Evolutionary conservation across 2,113 vertebrate genomes (phyloP).

Genomic region (Nothocercus julius): DNA sequence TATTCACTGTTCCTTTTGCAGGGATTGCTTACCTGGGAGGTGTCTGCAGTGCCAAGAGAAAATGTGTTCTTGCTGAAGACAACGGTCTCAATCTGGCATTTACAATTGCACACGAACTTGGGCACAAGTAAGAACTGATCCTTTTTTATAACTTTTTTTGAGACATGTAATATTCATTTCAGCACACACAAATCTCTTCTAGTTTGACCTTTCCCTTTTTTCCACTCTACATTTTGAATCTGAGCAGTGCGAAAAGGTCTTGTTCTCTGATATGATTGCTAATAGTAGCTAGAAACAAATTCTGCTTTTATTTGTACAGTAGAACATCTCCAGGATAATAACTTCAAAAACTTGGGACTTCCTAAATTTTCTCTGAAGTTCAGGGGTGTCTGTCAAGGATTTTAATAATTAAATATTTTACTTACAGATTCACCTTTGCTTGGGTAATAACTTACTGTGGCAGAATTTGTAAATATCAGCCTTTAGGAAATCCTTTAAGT

Average conservation of each 20-base stretch:
- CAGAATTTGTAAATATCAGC: neutral
- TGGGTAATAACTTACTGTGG: neutral
- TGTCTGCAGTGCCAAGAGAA: conserved; percentile 92
- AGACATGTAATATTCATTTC: neutral
- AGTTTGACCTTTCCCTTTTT: neutral
- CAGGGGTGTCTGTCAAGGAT: neutral
- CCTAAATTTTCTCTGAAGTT: neutral
- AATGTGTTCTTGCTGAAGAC: conserved; percentile 96
- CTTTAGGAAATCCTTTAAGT: conserved; percentile 1
- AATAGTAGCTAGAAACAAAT: neutral
- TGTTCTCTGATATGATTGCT: neutral
- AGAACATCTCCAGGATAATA: neutral
- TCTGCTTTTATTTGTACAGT: neutral
- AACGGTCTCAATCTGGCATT: conserved; percentile 97
- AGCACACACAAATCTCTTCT: neutral
- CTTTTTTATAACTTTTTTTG: neutral
- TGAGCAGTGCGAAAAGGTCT: neutral
- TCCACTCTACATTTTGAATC: neutral
- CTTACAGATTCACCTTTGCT: neutral
- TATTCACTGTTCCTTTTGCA: conserved; percentile 70
- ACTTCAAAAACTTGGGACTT: neutral
- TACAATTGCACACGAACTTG: conserved; percentile 98
- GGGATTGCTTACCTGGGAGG: conserved; percentile 97
- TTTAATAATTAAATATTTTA: conserved; percentile 17
- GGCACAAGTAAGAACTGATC: conserved; percentile 91